Conservation (phyloP, 2,113 vertebrate species). For the Ammodytes marinus region DNA sequence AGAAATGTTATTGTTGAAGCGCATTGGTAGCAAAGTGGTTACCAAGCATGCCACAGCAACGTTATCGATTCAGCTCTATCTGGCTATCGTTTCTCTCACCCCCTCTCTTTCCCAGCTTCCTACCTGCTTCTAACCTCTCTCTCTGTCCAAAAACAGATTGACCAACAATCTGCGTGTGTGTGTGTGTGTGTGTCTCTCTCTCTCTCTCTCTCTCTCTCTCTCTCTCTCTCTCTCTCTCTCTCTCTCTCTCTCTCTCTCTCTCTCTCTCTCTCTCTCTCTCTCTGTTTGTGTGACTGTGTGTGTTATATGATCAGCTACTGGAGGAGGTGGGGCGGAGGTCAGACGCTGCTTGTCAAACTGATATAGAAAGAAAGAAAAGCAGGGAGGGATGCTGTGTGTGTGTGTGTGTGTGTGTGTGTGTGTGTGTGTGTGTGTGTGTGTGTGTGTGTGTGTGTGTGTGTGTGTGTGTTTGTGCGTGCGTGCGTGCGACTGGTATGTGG, state of each 20-base stretch:
- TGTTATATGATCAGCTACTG: conserved; percentile 57
- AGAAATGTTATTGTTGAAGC: not conserved
- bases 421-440: conserved; percentile 23
- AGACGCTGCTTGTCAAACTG: conserved; percentile 40
- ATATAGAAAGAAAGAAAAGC: conserved; percentile 58
- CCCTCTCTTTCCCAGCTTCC: too few species aligned
- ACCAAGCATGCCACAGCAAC: too few species aligned
- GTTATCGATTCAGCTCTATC: too few species aligned
- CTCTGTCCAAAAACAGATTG: too few species aligned
- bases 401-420: conserved; percentile 42
- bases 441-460: conserved; percentile 39
- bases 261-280: too few species aligned
- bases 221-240: too few species aligned
- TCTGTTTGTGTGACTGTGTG: conserved; percentile 18
- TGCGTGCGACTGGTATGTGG: conserved; percentile 70
- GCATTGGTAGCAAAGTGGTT: too few species aligned
- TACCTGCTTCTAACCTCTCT: too few species aligned
- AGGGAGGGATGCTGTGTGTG: conserved; percentile 42
- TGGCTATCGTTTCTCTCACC: too few species aligned
- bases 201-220: too few species aligned
- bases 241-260: too few species aligned
- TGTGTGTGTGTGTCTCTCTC: not conserved
- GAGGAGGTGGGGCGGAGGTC: conserved; percentile 41
- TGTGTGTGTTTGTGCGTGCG: conserved; percentile 35
- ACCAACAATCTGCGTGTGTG: too few species aligned